Evolutionary conservation across 2,797 vertebrate species (phyloP).

Genomic region (Paratrypauchen microcephalus): DNA sequence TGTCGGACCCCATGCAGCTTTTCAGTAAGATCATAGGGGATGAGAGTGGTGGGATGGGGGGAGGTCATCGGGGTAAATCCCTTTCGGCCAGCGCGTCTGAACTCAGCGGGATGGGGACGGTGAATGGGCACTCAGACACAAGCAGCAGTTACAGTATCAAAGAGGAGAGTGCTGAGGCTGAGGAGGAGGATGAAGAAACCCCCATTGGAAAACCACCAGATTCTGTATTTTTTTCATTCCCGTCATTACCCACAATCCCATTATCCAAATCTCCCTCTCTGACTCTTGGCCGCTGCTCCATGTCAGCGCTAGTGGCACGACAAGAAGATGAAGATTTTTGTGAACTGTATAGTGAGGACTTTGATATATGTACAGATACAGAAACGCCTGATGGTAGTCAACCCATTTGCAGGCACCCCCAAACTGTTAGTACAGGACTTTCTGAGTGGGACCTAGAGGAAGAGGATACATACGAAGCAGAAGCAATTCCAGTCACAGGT

Average conservation of each 20-base stretch:
- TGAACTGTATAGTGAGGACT: constrained; percentile 92
- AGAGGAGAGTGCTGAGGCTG: constrained; percentile 85
- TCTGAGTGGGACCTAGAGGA: constrained; percentile 81
- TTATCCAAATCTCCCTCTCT: constrained; percentile 68
- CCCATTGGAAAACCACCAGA: constrained; percentile 68
- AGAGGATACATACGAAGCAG: constrained; percentile 72
- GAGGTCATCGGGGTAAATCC: constrained; percentile 86
- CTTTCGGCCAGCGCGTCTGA: constrained; percentile 94
- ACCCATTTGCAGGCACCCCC: constrained; percentile 78
- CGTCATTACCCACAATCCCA: constrained; percentile 65
- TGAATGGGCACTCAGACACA: constrained; percentile 89
- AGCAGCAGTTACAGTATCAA: constrained; percentile 94
- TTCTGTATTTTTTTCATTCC: constrained; percentile 77
- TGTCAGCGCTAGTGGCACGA: constrained; percentile 87
- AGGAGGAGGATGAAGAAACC: constrained; percentile 73
- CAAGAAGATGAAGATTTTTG: constrained; percentile 97
- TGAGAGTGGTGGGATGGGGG: constrained; percentile 79
- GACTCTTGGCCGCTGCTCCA: constrained; percentile 88
- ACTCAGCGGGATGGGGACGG: constrained; percentile 82
- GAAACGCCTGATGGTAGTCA: constrained; percentile 79
- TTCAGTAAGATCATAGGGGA: constrained; percentile 98
- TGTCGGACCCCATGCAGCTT: constrained; percentile 94
- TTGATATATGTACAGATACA: constrained; percentile 83
- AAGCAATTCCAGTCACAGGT: constrained; percentile 79
- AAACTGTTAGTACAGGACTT: constrained; percentile 78